Percentiles rank a stretch among this genome's conserved stretches.
phyloP scores from a whole-genome alignment of 2,113 vertebrate genomes.

The Oncorhynchus tshawytscha region DNA sequence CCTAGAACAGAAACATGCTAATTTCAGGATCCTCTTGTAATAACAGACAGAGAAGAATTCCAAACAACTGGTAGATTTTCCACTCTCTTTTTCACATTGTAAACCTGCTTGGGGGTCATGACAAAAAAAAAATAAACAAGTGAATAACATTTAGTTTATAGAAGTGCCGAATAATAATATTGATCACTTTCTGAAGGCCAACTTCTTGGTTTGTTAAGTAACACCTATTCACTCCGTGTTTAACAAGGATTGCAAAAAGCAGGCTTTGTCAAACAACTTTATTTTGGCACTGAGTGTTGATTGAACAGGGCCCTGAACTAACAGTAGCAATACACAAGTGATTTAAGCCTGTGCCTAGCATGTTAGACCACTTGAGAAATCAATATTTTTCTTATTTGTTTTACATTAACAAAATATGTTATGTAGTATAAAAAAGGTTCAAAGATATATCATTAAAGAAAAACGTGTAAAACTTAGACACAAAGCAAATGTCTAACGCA shows the following conservation, averaged over 20 bases:
- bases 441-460: neutral
- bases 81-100: neutral
- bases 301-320: neutral
- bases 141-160: neutral
- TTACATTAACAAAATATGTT: no score
- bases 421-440: neutral
- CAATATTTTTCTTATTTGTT: neutral
- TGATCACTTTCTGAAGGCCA: no score
- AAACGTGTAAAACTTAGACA: slow-evolving; percentile 4
- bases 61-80: slow-evolving; percentile 8
- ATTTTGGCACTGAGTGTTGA: no score
- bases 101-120: neutral
- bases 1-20: slow-evolving; percentile 58
- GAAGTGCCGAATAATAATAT: no score
- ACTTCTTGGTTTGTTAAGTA: no score
- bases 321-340: neutral
- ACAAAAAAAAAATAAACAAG: neutral
- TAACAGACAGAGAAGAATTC: slow-evolving; percentile 33
- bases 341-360: no score
- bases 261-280: no score
- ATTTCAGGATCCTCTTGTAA: slow-evolving; percentile 59
- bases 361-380: no score
- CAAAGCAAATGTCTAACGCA: slow-evolving; percentile 18
- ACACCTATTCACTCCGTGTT: neutral
- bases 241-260: neutral